Percentiles rank a stretch among this genome's conserved stretches.
Evolutionary conservation across 2,797 vertebrate species (phyloP).

Genomic region (Bradypodion pumilum): DNA sequence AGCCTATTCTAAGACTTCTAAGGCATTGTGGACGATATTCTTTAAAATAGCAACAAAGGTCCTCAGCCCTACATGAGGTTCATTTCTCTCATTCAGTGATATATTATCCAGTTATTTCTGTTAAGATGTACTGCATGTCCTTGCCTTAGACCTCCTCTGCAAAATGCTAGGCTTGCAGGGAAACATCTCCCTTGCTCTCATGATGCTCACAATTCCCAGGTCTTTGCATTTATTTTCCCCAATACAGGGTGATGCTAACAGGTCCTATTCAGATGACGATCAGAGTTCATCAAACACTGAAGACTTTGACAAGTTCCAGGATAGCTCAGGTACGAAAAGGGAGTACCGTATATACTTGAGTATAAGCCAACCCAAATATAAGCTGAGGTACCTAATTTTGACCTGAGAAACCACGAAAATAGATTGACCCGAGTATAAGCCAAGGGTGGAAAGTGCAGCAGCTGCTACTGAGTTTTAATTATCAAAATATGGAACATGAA

Average conservation of each 20-base stretch:
- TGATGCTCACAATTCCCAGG: conserved; percentile 16
- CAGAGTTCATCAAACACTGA: conserved; percentile 92
- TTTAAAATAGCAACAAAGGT: neutral
- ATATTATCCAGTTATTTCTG: neutral
- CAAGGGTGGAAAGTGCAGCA: no score
- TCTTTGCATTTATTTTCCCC: conserved; percentile 49
- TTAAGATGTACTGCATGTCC: neutral
- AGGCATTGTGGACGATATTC: neutral
- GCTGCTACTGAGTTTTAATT: no score
- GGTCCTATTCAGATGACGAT: conserved; percentile 95
- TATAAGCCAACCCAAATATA: no score
- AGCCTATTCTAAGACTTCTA: no score
- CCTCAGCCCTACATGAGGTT: neutral
- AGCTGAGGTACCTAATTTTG: no score
- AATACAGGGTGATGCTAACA: conserved; percentile 93
- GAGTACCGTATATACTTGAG: no score
- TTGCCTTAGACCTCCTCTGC: conserved; percentile 16
- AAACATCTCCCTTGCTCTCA: neutral
- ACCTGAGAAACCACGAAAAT: no score
- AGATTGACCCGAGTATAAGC: no score
- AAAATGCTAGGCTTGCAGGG: conserved; percentile 13
- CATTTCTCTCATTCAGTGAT: rapidly evolving
- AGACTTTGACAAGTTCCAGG: conserved; percentile 88
- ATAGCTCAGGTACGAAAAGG: conserved; percentile 83
- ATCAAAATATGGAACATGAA: no score